Evolutionary conservation across 2,797 vertebrate species (phyloP), one percentile per base, ranked within the genome.

Genomic region (Labroides dimidiatus): DNA sequence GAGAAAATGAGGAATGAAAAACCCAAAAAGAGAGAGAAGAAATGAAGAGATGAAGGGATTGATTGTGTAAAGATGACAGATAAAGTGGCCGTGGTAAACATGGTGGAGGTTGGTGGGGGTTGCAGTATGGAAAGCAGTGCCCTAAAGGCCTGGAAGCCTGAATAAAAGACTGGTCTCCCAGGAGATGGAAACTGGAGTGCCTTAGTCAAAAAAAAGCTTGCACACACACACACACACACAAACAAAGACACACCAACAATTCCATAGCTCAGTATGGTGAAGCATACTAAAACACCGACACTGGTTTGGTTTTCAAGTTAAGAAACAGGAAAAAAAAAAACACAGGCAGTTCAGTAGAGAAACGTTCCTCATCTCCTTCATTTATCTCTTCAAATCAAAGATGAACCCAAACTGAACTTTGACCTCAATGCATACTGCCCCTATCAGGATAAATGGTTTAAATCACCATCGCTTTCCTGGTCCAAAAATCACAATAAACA

Each of bases 151-250:
- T 80, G 82, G 70, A 77, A 84, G 64, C 70, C 49, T 20, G 58
- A 74, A 89, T 80, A 90, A 87, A 81, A 82, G 83, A 69, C 14
- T 75, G 75, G 88, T 92, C 86, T 91, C 90, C 87, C 80, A 33
- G 87, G 91, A 87, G 87, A 90, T 76, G 71, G 44, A 80, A 82
- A 77, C 41, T 72, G 70, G 73, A 80, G 61, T 20, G 72, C 81
- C 64, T 86, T 64, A 80, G 66, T 5, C n/a, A n/a, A 6, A 39
- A 69, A 82, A 70, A 41, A 42, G 36, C 12, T 0, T 57, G 53
- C 50, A 73, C 30, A 66, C 37, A 53, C 17, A 19, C 39, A 54
- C 41, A 70, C 59, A 64, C 45, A 43, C 52, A 65, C 24, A 24
- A 2, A 6, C 30, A 33, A 33, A 33, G 30, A 33, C 30, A 33